Evolutionary conservation across 2,888 invertebrate species (phyloP), one percentile per base, ranked within the genome.

Genomic region (Andrena chrysosceles): DNA sequence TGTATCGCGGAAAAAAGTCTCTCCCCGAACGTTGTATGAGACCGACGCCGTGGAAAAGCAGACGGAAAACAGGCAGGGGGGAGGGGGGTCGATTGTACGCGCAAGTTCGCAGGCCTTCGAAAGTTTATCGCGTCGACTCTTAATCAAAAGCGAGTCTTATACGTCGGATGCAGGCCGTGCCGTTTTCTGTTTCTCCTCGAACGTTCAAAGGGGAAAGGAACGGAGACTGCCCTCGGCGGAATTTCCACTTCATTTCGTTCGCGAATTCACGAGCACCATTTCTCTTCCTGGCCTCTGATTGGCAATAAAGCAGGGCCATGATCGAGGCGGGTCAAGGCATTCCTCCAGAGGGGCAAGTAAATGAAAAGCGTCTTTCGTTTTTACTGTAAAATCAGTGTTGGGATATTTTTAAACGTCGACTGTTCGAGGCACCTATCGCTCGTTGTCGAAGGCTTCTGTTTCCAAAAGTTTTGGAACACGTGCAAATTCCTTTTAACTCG

Each of bases 221-320:
- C 42, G 31, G 33, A 31, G 54, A 48, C 63, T 42, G 70, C 64
- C 77, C 74, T 72, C 35, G 63, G 42, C 56, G 75, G 77, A 81
- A 88, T 86, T 86, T 84, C 74, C 74, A 76, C 81, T 86, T 84
- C 66, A 62, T 78, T 84, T 74, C 74, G 69, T 64, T 72, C 78
- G 77, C 70, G 75, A 82, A 64, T 81, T 82, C 78, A 78, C 81
- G 83, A 87, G 78, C 77, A 56, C 85, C 78, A 77, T 77, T 79
- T 80, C 81, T 77, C 85, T 74, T 72, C 42, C 31, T 54, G n/a
- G 70, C 54, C 67, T 79, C 75, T 84, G 87, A 89, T 89, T 89
- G 87, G 84, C 87, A 89, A 89, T 89, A 89, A 89, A 89, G 75
- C 77, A 78, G 74, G 69, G 62, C 62, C 81, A 76, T 74, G 83